These are phyloP conservation scores for Leucopsar rothschildi DNA, from an alignment of 2,113 vertebrate genomes.

Conservation along the genomic window DNA sequence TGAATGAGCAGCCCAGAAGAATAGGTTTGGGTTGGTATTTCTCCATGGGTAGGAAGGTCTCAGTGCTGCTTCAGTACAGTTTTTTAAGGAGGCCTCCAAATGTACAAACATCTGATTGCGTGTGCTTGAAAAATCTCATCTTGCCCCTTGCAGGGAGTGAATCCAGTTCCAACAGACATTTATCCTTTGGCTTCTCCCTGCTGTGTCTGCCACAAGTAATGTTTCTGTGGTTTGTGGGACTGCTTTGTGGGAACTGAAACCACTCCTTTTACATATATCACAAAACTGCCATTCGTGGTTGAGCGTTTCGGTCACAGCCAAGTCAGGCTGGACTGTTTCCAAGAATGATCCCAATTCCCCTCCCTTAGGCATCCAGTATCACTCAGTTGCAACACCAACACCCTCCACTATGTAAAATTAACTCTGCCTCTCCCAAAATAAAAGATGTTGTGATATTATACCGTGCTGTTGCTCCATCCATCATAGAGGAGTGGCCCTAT, in stretches of 20 bases:
- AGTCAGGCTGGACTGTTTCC: background rate
- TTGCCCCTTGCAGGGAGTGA: background rate
- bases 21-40: background rate
- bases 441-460: background rate
- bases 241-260: background rate
- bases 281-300: background rate
- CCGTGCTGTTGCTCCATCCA: rapidly evolving
- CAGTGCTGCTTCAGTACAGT: background rate
- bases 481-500: background rate
- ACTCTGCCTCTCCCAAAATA: background rate
- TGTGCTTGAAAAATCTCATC: background rate
- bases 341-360: background rate
- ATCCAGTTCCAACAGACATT: background rate
- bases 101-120: background rate
- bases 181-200: background rate
- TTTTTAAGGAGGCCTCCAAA: background rate
- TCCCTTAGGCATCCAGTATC: background rate
- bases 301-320: rapidly evolving
- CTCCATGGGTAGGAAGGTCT: background rate
- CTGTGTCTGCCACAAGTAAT: background rate
- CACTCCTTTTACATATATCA: background rate
- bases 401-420: background rate
- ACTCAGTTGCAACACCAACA: background rate
- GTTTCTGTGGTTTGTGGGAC: background rate
- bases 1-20: background rate